Base-by-base conservation (phyloP, 2,888 invertebrate species). In the Lymantria monacha region DNA sequence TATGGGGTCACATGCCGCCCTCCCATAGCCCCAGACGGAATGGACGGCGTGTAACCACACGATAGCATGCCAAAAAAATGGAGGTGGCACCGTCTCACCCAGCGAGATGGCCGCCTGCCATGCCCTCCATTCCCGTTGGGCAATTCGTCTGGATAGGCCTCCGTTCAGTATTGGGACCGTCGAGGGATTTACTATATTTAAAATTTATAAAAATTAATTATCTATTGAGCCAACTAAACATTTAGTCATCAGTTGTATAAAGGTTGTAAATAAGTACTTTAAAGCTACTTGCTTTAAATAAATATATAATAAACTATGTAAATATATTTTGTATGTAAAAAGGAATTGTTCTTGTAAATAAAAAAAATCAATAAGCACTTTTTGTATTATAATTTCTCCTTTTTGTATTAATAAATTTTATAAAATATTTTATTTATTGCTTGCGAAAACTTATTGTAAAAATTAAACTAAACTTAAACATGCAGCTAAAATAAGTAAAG, bases 351-450 rank as follows among this genome's bases (percentile, higher is more conserved):
- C n/a, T n/a, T 51, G 48, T 59, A 76, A 85, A 76, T 70, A 76
- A 81, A 79, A 79, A 22, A 50, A 74, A 64, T 61, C 51, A 46
- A 60, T 85, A 87, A 87, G 86, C 87, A 85, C 82, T 79, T 81
- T n/a, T 72, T 62, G 74, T 76, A 77, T 76, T 83, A 78, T 81
- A 69, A 69, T 69, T 61, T 69, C 59, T 55, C 59, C 76, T 70
- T 69, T 70, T 38, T 69, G 63, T 72, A 71, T 57, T 61, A 68
- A 63, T 67, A 61, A 61, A 56, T 64, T 61, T 66, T 71, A 77
- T 67, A 72, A 79, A 78, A 75, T 72, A 74, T 68, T 57, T 60
- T 69, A 70, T 76, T 78, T 82, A 82, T 81, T 82, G 82, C 82
- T 81, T 72, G 72, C 52, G 60, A 51, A 75, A 74, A 74, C 74